phyloP scores from a whole-genome alignment of 2,888 invertebrate species.

The Mantis religiosa region DNA sequence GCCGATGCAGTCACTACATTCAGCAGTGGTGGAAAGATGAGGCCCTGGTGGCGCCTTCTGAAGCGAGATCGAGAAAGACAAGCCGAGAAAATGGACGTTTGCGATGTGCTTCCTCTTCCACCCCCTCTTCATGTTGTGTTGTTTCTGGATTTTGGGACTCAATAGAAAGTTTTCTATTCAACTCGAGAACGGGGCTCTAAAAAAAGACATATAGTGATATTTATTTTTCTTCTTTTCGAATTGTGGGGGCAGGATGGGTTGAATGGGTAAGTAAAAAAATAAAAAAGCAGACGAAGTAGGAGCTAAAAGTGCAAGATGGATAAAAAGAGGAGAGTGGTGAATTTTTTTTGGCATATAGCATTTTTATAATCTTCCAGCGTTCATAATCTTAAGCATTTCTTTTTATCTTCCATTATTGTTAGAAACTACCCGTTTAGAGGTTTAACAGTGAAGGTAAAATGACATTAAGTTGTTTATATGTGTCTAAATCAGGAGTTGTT shows the following conservation, averaged over 20 bases:
- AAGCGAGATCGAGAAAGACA: background rate
- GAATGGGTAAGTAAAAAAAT: background rate
- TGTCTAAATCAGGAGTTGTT: no score
- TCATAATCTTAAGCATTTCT: background rate
- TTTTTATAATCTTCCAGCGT: background rate
- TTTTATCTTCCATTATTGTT: background rate
- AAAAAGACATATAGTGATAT: constrained; percentile 19
- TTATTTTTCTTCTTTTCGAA: constrained; percentile 25
- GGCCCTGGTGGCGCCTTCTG: constrained; percentile 20
- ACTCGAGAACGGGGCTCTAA: background rate
- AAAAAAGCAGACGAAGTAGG: background rate
- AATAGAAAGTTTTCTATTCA: constrained; percentile 27
- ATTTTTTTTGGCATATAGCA: background rate
- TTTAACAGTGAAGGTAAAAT: no score
- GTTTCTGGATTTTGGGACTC: constrained; percentile 27
- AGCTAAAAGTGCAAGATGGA: background rate
- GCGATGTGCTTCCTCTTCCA: background rate
- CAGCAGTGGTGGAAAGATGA: constrained; percentile 21
- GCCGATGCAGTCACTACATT: constrained; percentile 17
- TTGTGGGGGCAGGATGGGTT: constrained; percentile 11
- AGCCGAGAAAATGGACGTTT: constrained; percentile 23
- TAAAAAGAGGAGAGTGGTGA: background rate
- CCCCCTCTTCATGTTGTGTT: background rate
- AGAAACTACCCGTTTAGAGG: no score
- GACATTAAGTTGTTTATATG: no score